Conservation (phyloP, 2,113 vertebrate species). For the Chaetops frenatus region DNA sequence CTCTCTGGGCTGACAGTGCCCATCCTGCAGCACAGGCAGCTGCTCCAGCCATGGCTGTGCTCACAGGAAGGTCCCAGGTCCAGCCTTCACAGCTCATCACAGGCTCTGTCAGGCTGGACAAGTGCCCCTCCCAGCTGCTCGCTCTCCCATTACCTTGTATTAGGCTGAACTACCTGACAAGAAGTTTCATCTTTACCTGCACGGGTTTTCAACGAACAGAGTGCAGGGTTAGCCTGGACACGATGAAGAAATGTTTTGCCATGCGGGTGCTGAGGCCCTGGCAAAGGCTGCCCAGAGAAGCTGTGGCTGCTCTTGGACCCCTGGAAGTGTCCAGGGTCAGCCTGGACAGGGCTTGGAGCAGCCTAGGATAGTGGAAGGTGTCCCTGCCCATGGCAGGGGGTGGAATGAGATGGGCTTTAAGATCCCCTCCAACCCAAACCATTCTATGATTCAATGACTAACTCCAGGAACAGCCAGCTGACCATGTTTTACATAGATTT, state of each 20-base stretch:
- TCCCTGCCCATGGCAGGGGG: background rate
- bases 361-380: background rate
- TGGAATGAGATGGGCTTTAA: background rate
- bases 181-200: background rate
- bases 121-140: fast-evolving
- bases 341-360: fast-evolving
- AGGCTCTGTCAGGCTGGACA: background rate
- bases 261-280: background rate
- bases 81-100: fast-evolving
- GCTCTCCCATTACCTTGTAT: background rate
- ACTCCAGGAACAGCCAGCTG: background rate
- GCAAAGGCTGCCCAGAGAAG: background rate
- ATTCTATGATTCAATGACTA: background rate
- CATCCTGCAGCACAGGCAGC: background rate
- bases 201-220: background rate
- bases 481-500: background rate
- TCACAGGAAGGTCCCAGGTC: fast-evolving
- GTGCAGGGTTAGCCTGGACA: too few species aligned
- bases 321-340: background rate
- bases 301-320: background rate
- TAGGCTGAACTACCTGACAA: too few species aligned
- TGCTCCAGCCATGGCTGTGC: background rate
- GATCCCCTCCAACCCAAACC: background rate
- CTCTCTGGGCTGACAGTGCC: background rate
- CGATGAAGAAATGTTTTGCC: background rate